These are phyloP conservation scores for Mechanitis messenoides DNA, from an alignment of 2,888 invertebrate species.

Conservation along the genomic window DNA sequence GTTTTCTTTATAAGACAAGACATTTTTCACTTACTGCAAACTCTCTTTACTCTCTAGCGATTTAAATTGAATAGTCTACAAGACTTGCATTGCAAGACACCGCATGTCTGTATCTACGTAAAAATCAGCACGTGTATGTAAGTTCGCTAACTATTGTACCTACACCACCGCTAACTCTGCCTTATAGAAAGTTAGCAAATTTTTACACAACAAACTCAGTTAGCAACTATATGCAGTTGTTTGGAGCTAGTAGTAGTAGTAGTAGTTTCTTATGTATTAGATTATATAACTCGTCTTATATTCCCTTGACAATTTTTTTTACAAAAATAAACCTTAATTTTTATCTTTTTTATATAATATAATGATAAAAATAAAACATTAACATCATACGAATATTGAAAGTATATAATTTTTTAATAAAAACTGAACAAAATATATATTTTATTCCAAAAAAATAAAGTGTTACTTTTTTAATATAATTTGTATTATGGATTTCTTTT, in stretches of 20 bases:
- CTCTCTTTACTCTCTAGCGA: not conserved
- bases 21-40: not conserved
- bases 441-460: too few relatives aligned
- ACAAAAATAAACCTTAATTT: too few relatives aligned
- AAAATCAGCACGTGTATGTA: not conserved
- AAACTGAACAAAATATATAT: too few relatives aligned
- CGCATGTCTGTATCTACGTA: constrained; percentile 5
- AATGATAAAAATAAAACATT: too few relatives aligned
- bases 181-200: constrained; percentile 1
- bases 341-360: too few relatives aligned
- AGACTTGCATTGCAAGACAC: not conserved
- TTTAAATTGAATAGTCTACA: constrained; percentile 6
- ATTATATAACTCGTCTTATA: too few relatives aligned
- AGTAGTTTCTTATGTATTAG: not conserved
- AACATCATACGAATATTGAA: too few relatives aligned
- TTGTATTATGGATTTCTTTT: too few relatives aligned
- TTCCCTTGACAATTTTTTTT: not conserved
- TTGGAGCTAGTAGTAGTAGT: not conserved
- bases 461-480: too few relatives aligned
- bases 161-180: constrained; percentile 3
- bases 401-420: too few relatives aligned
- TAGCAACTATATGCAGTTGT: constrained; percentile 6
- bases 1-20: too few relatives aligned
- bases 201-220: constrained; percentile 7
- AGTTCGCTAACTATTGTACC: not conserved